phyloP scores from a whole-genome alignment of 2,113 vertebrate genomes.

The Coregonus clupeaformis region DNA sequence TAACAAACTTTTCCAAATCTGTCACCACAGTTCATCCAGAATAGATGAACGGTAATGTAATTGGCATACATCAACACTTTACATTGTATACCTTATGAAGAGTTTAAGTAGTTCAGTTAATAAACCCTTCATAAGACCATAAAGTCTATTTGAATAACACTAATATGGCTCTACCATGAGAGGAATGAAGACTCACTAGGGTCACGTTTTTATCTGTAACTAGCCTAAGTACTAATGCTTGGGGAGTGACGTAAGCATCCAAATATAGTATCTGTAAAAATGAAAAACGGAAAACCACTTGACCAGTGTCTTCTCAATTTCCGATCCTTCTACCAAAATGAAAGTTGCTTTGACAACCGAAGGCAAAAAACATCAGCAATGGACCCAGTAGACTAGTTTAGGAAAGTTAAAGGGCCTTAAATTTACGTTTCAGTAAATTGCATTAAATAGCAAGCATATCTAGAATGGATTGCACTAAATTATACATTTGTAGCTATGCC shows the following conservation, averaged over 20 bases:
- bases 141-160: neutral
- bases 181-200: constrained; percentile 17
- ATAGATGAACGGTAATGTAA: too few species aligned
- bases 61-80: too few species aligned
- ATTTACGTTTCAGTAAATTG: neutral
- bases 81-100: too few species aligned
- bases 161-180: constrained; percentile 55
- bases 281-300: constrained; percentile 21
- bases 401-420: neutral
- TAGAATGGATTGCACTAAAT: neutral
- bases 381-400: neutral
- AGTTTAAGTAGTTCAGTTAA: too few species aligned
- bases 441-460: neutral
- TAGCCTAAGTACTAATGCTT: constrained; percentile 28
- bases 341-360: constrained; percentile 26
- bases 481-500: neutral
- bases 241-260: constrained; percentile 52
- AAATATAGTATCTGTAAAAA: constrained; percentile 56
- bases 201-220: constrained; percentile 27
- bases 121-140: neutral
- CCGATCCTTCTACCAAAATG: constrained; percentile 35
- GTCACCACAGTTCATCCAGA: too few species aligned
- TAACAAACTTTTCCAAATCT: too few species aligned
- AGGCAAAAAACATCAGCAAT: constrained; percentile 17
- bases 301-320: constrained; percentile 34